These are phyloP conservation scores for Trichomalopsis sarcophagae DNA, from an alignment of 1,140 invertebrate genomes.

Conservation along the genomic window DNA sequence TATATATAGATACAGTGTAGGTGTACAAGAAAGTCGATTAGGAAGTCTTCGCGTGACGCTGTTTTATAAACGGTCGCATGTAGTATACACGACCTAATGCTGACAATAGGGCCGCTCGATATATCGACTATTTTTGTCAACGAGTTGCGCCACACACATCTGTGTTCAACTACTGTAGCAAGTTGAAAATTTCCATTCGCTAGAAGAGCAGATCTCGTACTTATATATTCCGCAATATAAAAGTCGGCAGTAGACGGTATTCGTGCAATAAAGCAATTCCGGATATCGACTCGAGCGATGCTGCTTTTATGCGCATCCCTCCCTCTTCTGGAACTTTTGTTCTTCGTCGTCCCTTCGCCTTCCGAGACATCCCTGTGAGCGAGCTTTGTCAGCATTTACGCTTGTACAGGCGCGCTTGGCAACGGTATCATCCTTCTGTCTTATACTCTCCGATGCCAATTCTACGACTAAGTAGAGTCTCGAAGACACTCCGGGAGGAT, in stretches of 20 bases:
- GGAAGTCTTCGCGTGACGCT: conserved; percentile 18
- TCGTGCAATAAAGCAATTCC: conserved; percentile 7
- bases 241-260: no score
- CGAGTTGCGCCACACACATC: neutral
- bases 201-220: no score
- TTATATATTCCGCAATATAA: no score
- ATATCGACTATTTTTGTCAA: conserved; percentile 57
- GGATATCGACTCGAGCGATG: neutral
- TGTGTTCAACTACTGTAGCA: neutral
- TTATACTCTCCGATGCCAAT: neutral
- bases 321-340: no score
- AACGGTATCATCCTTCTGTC: neutral
- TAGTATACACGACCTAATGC: conserved; percentile 2
- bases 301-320: neutral
- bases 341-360: neutral
- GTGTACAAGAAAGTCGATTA: conserved; percentile 27
- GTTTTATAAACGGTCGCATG: neutral
- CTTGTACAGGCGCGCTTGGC: neutral
- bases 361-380: neutral
- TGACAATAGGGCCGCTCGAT: conserved; percentile 53
- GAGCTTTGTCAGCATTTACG: neutral
- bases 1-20: neutral
- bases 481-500: neutral
- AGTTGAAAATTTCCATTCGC: no score
- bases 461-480: neutral